These are phyloP conservation scores for Xanthia togata DNA, from an alignment of 2,888 invertebrate species.

Conservation along the genomic window DNA sequence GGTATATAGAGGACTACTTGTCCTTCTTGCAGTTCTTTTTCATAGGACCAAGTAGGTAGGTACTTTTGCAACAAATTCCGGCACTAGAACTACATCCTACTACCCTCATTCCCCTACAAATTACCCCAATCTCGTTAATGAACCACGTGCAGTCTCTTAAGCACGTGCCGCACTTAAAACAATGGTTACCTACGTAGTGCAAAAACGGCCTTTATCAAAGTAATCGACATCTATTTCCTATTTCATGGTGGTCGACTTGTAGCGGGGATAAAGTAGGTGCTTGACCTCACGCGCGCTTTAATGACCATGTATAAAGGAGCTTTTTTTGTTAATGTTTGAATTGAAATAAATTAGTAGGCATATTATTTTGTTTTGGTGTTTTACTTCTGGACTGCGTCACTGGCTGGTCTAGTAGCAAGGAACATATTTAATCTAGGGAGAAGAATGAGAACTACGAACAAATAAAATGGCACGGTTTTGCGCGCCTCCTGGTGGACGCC, in stretches of 20 bases:
- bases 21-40: not conserved
- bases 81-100: conserved; percentile 11
- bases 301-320: conserved; percentile 33
- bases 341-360: conserved; percentile 32
- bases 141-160: conserved; percentile 63
- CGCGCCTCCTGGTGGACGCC: too few species aligned
- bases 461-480: too few species aligned
- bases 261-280: conserved; percentile 67
- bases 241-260: conserved; percentile 65
- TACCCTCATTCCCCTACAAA: conserved; percentile 42
- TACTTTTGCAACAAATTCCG: conserved; percentile 7
- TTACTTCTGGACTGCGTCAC: too few species aligned
- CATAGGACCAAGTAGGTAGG: not conserved
- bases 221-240: conserved; percentile 60
- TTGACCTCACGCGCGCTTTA: conserved; percentile 61
- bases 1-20: not conserved
- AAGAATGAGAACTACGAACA: too few species aligned
- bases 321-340: conserved; percentile 44
- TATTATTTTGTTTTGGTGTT: not conserved
- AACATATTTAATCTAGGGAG: too few species aligned
- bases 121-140: conserved; percentile 54
- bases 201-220: conserved; percentile 61
- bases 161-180: conserved; percentile 64
- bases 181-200: conserved; percentile 62
- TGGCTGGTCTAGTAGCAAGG: not conserved